Conservation (phyloP, 2,888 invertebrate genomes). For the Cheilosia soror region DNA sequence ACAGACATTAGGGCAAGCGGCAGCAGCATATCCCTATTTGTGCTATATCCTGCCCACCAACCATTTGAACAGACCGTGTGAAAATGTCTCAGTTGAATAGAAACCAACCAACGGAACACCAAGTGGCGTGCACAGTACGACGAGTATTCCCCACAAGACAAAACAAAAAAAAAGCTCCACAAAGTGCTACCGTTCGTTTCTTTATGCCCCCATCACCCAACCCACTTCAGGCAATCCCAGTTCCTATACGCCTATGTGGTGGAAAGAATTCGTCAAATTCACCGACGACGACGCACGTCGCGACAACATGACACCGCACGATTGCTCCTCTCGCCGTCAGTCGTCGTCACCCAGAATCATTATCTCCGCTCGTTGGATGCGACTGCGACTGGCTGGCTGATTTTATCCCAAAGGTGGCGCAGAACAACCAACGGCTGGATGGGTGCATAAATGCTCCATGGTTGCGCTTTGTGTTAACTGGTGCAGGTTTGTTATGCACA, state of each 20-base stretch:
- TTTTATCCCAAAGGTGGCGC: constrained; percentile 57
- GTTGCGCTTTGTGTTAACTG: constrained; percentile 64
- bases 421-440: constrained; percentile 37
- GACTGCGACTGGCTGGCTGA: constrained; percentile 27
- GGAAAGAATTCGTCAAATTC: constrained; percentile 57
- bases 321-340: constrained; percentile 18
- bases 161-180: constrained; percentile 17
- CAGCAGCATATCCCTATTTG: not conserved
- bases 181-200: constrained; percentile 47
- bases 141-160: not conserved
- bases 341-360: constrained; percentile 1
- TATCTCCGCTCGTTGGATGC: constrained; percentile 23
- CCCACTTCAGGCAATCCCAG: constrained; percentile 5
- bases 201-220: not conserved
- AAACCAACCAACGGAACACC: constrained; percentile 50
- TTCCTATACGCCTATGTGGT: constrained; percentile 17
- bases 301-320: constrained; percentile 16
- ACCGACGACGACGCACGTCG: constrained; percentile 9
- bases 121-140: constrained; percentile 36
- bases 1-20: constrained; percentile 14
- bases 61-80: constrained; percentile 48
- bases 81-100: constrained; percentile 40
- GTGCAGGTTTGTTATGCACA: constrained; percentile 59
- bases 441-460: constrained; percentile 39
- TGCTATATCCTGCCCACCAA: not conserved